phyloP scores from a whole-genome alignment of 2,888 invertebrate species.

The Tanypteryx hageni region DNA sequence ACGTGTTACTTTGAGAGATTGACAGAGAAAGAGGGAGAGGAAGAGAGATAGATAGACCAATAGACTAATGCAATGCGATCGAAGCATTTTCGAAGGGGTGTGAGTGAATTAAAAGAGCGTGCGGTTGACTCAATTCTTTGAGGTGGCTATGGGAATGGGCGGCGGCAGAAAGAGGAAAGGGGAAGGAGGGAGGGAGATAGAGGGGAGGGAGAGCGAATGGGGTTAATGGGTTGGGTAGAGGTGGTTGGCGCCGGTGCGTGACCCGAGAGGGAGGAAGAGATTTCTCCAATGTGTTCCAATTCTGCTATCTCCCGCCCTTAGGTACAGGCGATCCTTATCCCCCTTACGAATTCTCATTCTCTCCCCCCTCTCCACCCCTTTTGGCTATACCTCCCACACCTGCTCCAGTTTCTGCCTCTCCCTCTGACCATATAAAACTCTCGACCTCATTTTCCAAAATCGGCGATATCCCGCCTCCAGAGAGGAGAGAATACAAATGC shows the following conservation, averaged over 20 bases:
- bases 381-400: too few relatives aligned
- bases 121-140: not conserved
- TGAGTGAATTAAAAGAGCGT: too few relatives aligned
- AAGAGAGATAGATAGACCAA: too few relatives aligned
- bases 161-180: not conserved
- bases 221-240: not conserved
- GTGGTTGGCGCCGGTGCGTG: not conserved
- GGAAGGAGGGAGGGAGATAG: too few relatives aligned
- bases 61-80: too few relatives aligned
- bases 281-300: not conserved
- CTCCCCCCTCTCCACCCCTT: not conserved
- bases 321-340: not conserved
- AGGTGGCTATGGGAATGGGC: not conserved
- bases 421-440: not conserved
- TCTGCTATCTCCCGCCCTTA: not conserved
- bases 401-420: not conserved
- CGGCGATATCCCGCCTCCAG: constrained; percentile 9
- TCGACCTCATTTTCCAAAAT: not conserved
- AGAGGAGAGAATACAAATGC: not conserved
- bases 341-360: not conserved
- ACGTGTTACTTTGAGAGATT: too few relatives aligned
- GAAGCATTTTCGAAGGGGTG: too few relatives aligned
- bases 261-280: not conserved
- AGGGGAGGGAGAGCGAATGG: not conserved
- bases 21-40: too few relatives aligned